Conservation (phyloP, 2,797 vertebrate species). For the Percopsis omiscomaycus region DNA sequence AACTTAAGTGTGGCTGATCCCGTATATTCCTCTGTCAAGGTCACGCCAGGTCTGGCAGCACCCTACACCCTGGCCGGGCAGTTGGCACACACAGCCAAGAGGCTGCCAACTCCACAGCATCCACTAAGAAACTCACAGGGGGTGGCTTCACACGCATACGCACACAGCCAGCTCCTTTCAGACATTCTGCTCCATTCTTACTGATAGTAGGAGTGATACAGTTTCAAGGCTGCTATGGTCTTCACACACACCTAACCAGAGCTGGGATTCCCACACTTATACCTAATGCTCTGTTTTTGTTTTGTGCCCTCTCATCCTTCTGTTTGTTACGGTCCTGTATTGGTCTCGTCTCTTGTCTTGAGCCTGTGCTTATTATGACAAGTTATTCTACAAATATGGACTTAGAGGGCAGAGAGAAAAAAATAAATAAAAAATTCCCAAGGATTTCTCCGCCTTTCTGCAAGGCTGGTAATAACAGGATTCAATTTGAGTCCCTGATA, state of each 20-base stretch:
- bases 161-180: not conserved
- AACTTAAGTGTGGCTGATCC: slow-evolving; percentile 10
- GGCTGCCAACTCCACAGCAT: not conserved
- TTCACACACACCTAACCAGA: too few relatives aligned
- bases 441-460: not conserved
- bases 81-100: not conserved
- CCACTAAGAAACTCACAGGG: not conserved
- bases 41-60: slow-evolving; percentile 22
- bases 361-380: not conserved
- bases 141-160: not conserved
- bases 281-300: too few relatives aligned
- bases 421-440: slow-evolving; percentile 3
- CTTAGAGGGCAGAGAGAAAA: too few relatives aligned
- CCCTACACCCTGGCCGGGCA: slow-evolving; percentile 6
- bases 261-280: too few relatives aligned
- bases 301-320: too few relatives aligned
- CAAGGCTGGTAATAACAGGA: slow-evolving; percentile 21
- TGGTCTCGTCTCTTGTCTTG: not conserved
- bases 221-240: not conserved
- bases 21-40: slow-evolving; percentile 36
- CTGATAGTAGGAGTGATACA: not conserved
- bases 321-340: not conserved
- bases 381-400: not conserved
- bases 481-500: slow-evolving; percentile 22
- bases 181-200: not conserved